Conservation (phyloP, 2,797 vertebrate species). For the Nannoperca australis region DNA sequence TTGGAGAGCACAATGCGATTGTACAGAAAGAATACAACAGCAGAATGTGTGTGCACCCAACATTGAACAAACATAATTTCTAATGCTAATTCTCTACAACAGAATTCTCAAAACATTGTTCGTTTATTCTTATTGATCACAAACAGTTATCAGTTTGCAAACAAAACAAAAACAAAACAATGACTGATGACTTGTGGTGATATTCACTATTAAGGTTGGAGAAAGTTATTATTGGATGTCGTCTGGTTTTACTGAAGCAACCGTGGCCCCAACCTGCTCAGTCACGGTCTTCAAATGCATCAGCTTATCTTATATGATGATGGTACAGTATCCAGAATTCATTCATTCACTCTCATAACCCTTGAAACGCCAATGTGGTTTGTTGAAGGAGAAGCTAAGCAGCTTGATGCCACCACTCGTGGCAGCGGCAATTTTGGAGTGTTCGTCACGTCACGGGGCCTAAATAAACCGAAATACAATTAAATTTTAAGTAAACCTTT, state of each 20-base stretch:
- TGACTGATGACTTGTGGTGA: not conserved
- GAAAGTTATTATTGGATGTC: not conserved
- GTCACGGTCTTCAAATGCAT: not conserved
- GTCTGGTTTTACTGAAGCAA: slow-evolving; percentile 2
- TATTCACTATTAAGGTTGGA: not conserved
- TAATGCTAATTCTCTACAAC: slow-evolving; percentile 23
- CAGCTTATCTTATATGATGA: not conserved
- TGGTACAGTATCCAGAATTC: not conserved
- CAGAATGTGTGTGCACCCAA: slow-evolving; percentile 3
- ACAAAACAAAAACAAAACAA: not conserved
- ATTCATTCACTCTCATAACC: not conserved
- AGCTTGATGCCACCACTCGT: not conserved
- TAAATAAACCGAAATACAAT: not conserved
- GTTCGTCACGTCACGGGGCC: not conserved
- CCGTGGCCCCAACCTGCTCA: not conserved
- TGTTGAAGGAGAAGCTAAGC: not conserved
- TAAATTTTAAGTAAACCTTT: not conserved
- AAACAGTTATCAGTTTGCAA: not conserved
- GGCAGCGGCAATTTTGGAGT: not conserved
- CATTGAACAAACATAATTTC: slow-evolving; percentile 5
- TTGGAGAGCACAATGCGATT: slow-evolving; percentile 6
- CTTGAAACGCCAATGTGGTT: not conserved
- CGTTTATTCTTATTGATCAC: slow-evolving; percentile 8
- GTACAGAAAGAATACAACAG: slow-evolving; percentile 7
- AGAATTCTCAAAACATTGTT: slow-evolving; percentile 1